Evolutionary conservation across 1,140 invertebrate genomes (phyloP).

Genomic region (Bombus cullumanus): DNA sequence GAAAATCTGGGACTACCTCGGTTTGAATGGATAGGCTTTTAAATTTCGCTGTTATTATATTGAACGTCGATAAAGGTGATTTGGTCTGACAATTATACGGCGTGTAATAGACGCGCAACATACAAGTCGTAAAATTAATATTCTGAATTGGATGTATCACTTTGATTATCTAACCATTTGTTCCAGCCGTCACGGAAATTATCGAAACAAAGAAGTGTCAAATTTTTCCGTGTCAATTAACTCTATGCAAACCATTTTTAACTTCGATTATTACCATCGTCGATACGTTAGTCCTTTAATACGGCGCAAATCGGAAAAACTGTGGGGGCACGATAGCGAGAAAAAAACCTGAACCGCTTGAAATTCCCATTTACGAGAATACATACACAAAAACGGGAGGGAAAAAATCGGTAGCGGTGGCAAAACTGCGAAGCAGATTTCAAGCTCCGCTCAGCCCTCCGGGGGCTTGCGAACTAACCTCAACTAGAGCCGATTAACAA

Average conservation of each 20-base stretch:
- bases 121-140: background rate
- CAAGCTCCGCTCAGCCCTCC: conserved; percentile 42
- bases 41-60: conserved; percentile 14
- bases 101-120: no score
- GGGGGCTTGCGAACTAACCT: conserved; percentile 51
- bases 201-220: background rate
- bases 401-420: conserved; percentile 20
- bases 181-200: no score
- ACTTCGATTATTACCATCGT: conserved; percentile 4
- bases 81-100: background rate
- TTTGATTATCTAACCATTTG: no score
- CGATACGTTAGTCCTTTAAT: conserved; percentile 55
- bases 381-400: conserved; percentile 37
- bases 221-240: background rate
- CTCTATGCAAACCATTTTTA: background rate
- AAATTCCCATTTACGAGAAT: conserved; percentile 61
- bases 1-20: background rate
- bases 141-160: background rate
- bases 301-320: conserved; percentile 38
- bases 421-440: conserved; percentile 59
- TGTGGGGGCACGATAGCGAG: conserved; percentile 10
- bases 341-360: conserved; percentile 33
- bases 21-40: conserved; percentile 12
- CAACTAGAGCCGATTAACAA: conserved; percentile 72
- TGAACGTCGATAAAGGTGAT: background rate